phyloP scores from a whole-genome alignment of 2,113 vertebrate genomes.

The Chaetodon trifascialis region DNA sequence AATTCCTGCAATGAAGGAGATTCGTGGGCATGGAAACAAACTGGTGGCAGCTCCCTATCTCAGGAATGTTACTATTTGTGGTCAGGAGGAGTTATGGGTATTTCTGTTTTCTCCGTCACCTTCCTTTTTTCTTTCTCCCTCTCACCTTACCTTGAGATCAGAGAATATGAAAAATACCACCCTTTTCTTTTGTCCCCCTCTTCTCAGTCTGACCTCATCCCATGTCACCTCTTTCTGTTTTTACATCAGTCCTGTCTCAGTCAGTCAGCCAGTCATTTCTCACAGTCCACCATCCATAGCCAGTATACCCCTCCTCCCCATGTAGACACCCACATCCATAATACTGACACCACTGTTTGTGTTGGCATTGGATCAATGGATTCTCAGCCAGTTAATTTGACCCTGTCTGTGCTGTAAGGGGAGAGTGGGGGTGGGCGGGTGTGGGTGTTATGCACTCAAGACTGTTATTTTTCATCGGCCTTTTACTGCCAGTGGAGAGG shows the following conservation, averaged over 20 bases:
- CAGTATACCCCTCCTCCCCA: background rate
- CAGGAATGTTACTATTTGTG: constrained; percentile 48
- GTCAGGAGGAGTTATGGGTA: constrained; percentile 40
- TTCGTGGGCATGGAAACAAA: constrained; percentile 52
- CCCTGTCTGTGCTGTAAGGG: constrained; percentile 26
- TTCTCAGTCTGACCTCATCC: background rate
- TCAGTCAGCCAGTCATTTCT: constrained; percentile 46
- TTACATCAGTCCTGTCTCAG: constrained; percentile 18
- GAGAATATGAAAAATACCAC: constrained; percentile 1
- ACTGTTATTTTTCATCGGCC: constrained; percentile 29
- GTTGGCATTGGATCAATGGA: constrained; percentile 51
- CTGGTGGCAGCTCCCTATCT: constrained; percentile 16
- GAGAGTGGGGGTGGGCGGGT: background rate
- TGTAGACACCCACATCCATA: constrained; percentile 34
- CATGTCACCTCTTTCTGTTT: constrained; percentile 21
- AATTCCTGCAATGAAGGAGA: constrained; percentile 11
- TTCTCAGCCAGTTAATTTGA: constrained; percentile 44
- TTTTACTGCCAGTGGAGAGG: constrained; percentile 8
- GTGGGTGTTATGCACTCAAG: constrained; percentile 17
- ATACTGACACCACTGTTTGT: constrained; percentile 67
- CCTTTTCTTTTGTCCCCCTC: constrained; percentile 9
- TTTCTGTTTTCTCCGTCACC: constrained; percentile 24
- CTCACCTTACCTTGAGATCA: background rate
- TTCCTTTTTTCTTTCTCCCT: background rate
- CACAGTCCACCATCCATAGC: constrained; percentile 32